phyloP scores from a whole-genome alignment of 35 echinoderm and acorn worm species.

The Heliocidaris erythrogramma region DNA sequence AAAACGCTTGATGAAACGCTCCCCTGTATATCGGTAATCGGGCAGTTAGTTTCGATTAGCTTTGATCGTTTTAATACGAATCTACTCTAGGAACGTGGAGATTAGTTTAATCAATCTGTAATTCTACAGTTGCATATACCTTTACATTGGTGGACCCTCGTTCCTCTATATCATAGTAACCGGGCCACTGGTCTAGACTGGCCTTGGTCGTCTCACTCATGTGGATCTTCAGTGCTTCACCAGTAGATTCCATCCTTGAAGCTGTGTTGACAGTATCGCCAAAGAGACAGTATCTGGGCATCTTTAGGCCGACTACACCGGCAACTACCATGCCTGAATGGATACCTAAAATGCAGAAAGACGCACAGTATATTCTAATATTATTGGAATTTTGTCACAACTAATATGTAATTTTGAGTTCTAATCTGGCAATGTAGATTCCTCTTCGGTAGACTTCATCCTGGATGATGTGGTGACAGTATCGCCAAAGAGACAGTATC shows the following conservation, averaged over 20 bases:
- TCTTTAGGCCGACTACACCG: constrained; percentile 94
- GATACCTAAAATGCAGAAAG: constrained; percentile 59
- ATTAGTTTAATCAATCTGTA: not conserved
- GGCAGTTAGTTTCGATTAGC: not conserved
- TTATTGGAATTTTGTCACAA: no score
- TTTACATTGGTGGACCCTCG: constrained; percentile 69
- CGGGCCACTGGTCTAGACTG: constrained; percentile 55
- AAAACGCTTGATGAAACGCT: no score
- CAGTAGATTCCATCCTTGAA: constrained; percentile 88
- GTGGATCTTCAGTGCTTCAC: constrained; percentile 79
- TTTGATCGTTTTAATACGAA: no score
- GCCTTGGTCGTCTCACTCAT: constrained; percentile 79
- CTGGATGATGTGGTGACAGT: constrained; percentile 90
- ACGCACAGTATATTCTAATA: not conserved
- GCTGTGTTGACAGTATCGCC: constrained; percentile 97
- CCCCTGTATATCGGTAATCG: not conserved
- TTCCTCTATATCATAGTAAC: constrained; percentile 68
- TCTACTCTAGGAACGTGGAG: no score
- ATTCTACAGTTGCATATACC: constrained; percentile 40
- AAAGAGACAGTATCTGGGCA: constrained; percentile 97
- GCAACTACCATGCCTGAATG: constrained; percentile 93
- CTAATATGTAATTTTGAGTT: no score
- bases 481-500: constrained; percentile 97
- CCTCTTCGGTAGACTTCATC: constrained; percentile 82
- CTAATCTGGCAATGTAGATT: no score